These are phyloP conservation scores for Pomacea canaliculata DNA, from an alignment of 2,888 invertebrate genomes.

Conservation along the genomic window DNA sequence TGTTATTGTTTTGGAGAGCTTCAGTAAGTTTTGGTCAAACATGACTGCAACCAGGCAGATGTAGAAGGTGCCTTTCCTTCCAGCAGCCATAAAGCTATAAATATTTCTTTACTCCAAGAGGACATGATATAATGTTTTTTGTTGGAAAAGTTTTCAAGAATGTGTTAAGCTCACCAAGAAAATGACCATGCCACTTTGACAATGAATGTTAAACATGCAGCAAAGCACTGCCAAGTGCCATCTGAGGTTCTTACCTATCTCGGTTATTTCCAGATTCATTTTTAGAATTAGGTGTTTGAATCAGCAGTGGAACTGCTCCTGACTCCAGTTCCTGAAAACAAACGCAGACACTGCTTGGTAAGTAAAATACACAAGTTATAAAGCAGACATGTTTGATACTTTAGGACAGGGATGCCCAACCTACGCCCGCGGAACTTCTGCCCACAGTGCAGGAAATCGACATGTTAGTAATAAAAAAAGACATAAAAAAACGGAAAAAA, in stretches of 20 bases:
- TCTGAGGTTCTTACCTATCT: constrained; percentile 70
- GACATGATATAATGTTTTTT: not conserved
- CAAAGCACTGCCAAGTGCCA: not conserved
- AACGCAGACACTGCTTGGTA: not conserved
- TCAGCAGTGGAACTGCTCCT: constrained; percentile 74
- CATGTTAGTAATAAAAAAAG: too few species aligned
- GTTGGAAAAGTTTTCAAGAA: not conserved
- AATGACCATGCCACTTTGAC: too few species aligned
- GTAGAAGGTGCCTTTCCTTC: not conserved
- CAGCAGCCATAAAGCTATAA: not conserved
- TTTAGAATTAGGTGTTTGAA: constrained; percentile 76
- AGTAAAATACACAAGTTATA: not conserved
- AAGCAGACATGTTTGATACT: not conserved
- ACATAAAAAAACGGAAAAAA: too few species aligned
- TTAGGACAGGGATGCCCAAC: too few species aligned
- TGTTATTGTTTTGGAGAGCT: too few species aligned
- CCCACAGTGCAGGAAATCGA: too few species aligned
- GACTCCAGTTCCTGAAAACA: constrained; percentile 74
- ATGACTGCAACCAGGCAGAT: too few species aligned
- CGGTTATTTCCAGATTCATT: constrained; percentile 77
- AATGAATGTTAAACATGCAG: too few species aligned
- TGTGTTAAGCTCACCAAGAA: not conserved
- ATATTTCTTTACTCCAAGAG: not conserved
- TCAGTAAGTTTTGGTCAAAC: too few species aligned
- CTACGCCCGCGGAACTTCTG: too few species aligned